These are phyloP conservation scores for Heterodera filipjevi DNA, from an alignment of 2,888 invertebrate genomes.

Conservation along the genomic window DNA sequence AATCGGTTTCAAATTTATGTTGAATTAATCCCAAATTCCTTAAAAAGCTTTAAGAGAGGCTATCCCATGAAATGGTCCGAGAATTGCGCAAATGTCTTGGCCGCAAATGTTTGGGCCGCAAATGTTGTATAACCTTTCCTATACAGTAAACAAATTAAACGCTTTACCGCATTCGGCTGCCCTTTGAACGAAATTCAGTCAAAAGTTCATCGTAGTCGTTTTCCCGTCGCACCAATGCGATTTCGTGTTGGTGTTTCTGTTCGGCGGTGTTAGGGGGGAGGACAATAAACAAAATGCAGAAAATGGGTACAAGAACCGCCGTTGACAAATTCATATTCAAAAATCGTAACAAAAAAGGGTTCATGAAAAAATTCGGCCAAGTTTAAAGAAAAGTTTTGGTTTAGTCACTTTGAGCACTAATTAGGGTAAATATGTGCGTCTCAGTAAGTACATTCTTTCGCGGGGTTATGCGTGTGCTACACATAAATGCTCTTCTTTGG, in stretches of 20 bases:
- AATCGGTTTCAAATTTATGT: too few relatives aligned
- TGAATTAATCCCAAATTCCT: too few relatives aligned
- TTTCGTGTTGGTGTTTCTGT: background rate
- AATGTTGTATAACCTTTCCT: too few relatives aligned
- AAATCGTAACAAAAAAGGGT: background rate
- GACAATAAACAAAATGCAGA: background rate
- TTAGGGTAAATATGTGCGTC: too few relatives aligned
- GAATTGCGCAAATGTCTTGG: too few relatives aligned
- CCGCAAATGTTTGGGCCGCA: too few relatives aligned
- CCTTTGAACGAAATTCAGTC: constrained; percentile 39
- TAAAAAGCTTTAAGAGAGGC: too few relatives aligned
- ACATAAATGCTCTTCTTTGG: too few relatives aligned
- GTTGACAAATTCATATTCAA: constrained; percentile 18
- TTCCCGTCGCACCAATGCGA: constrained; percentile 36
- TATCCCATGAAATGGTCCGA: too few relatives aligned
- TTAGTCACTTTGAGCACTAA: background rate
- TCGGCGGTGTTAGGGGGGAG: background rate
- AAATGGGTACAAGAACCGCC: constrained; percentile 9
- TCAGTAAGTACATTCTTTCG: too few relatives aligned
- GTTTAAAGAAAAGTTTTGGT: background rate
- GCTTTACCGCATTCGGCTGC: constrained; percentile 37
- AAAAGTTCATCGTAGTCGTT: constrained; percentile 38
- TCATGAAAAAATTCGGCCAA: background rate
- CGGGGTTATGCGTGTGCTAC: too few relatives aligned
- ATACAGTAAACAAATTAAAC: background rate